Conservation (phyloP, 1,140 invertebrate genomes). For the Dendroctonus ponderosae region DNA sequence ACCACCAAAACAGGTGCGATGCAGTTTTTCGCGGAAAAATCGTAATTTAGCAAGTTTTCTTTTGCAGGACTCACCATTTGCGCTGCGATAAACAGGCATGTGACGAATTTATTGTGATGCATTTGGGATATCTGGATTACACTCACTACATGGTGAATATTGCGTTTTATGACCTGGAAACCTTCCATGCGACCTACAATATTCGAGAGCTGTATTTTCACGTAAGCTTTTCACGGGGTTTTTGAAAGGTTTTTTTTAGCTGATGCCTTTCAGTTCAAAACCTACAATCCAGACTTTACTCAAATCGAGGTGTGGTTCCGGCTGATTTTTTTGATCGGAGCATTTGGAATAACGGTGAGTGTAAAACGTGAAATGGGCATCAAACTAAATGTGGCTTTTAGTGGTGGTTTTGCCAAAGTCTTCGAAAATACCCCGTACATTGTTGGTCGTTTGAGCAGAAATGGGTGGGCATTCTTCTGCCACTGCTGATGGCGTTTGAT, state of each 20-base stretch:
- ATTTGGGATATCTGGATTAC: conserved; percentile 87
- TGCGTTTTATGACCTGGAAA: conserved; percentile 78
- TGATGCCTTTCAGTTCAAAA: conserved; percentile 81
- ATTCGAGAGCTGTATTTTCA: conserved; percentile 85
- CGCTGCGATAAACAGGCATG: conserved; percentile 79
- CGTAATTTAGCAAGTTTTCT: conserved; percentile 64
- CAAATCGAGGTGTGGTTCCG: conserved; percentile 97
- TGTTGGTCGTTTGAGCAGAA: conserved; percentile 99
- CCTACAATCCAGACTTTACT: conserved; percentile 92
- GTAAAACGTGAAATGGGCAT: too few species aligned
- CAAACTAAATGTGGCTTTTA: conserved; percentile 52
- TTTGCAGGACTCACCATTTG: conserved; percentile 71
- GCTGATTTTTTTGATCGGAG: conserved; percentile 85
- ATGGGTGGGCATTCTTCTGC: conserved; percentile 88
- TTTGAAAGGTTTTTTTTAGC: conserved; percentile 2
- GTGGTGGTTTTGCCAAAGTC: conserved; percentile 88
- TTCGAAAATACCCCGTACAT: conserved; percentile 82
- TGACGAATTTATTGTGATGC: conserved; percentile 84
- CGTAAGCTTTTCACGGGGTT: conserved; percentile 63
- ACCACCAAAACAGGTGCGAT: conserved; percentile 64
- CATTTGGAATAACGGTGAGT: conserved; percentile 86
- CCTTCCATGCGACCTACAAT: conserved; percentile 78
- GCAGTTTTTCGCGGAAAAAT: conserved; percentile 61
- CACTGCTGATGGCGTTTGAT: conserved; percentile 88
- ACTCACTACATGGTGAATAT: conserved; percentile 84